Base-by-base conservation (phyloP, 1,140 invertebrate genomes). In the Thaumetopoea pityocampa region DNA sequence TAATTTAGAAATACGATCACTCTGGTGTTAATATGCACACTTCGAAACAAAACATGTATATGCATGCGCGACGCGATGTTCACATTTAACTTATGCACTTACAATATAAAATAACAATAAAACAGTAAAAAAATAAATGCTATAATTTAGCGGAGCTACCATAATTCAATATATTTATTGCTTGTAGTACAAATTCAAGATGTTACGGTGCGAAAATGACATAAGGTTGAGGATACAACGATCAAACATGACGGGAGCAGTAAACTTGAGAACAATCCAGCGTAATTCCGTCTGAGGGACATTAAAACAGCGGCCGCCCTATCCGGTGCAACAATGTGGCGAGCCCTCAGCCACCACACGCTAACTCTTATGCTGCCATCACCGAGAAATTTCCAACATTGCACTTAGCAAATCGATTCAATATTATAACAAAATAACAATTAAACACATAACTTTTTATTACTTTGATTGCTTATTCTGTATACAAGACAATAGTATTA, bases 241-340 rank as follows among this genome's bases (percentile, higher is more conserved):
- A 83, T 83, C 76, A 83, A 83, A 79, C 79, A 83, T 50, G 67
- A 60, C 51, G 61, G 63, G 63, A 58, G 74, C 68, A 73, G 72
- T 81, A 83, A 83, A 81, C 41, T 60, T 64, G 77, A 81, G 77
- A 83, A 83, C 79, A 83, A 83, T 83, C 77, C 79, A 71, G 77
- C 79, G 79, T 83, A 83, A 81, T 81, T 83, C 79, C 79, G 77
- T 73, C 68, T 61, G 70, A 76, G 70, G 66, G 72, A 80, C 79
- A 83, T 83, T 83, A 83, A 83, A 79, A 80, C 67, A 63, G 67
- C 70, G 56, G 67, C 71, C 72, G 74, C 70, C 79, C 76, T 83
- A 80, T 83, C 74, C 79, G 79, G 73, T 71, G 73, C 76, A 83
- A 83, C 79, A 79, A 61, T 76, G 79, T 83, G 44, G 55, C 53